A percentile compares a stretch with the other conserved stretches of the same genome.
phyloP scores from a whole-genome alignment of 2,888 invertebrate species.

The Nasonia oneida region DNA sequence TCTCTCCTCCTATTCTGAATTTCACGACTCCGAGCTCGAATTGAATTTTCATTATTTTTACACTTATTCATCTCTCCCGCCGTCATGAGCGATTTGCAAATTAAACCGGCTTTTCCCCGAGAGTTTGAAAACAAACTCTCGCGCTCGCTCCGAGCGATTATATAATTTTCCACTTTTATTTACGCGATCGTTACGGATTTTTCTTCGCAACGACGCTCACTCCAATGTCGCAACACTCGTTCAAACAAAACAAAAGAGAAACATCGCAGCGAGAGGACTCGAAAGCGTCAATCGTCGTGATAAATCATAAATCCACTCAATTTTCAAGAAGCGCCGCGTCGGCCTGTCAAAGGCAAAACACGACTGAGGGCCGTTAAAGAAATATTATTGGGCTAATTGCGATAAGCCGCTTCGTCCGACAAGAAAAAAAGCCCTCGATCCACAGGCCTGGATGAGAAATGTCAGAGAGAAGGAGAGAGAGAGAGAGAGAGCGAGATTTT shows the following conservation, averaged over 20 bases:
- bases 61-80: constrained; percentile 43
- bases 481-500: constrained; percentile 68
- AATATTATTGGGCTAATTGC: constrained; percentile 79
- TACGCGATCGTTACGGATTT: background rate
- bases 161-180: constrained; percentile 12
- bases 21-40: constrained; percentile 39
- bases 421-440: constrained; percentile 60
- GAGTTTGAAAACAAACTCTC: constrained; percentile 1
- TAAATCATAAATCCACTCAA: constrained; percentile 61
- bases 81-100: constrained; percentile 53
- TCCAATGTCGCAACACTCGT: background rate
- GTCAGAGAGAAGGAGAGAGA: constrained; percentile 58
- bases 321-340: constrained; percentile 60
- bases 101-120: background rate
- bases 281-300: constrained; percentile 55
- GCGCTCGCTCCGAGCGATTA: background rate
- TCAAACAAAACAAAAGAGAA: constrained; percentile 47
- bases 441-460: constrained; percentile 40
- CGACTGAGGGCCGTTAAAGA: constrained; percentile 63
- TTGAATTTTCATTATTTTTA: constrained; percentile 62
- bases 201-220: constrained; percentile 4
- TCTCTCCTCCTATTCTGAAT: constrained; percentile 26
- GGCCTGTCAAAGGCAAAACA: constrained; percentile 69
- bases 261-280: background rate
- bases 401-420: constrained; percentile 74